Percentiles rank a stretch among this genome's conserved stretches.
These are phyloP conservation scores for Lamellibrachia columna DNA, from an alignment of 2,888 invertebrate genomes.

Conservation along the genomic window DNA sequence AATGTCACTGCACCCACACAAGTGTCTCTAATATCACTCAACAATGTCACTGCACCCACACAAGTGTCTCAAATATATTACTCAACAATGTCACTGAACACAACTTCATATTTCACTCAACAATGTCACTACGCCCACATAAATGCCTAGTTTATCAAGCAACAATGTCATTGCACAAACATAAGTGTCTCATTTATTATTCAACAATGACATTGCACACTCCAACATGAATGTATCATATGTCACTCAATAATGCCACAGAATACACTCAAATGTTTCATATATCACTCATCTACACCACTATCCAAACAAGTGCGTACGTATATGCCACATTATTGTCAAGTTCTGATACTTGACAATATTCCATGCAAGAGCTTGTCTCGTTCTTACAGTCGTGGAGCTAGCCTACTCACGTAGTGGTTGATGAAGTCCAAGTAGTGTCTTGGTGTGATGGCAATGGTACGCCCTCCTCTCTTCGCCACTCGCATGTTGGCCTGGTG, in stretches of 20 bases:
- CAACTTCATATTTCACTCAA: not conserved
- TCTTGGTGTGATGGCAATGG: conserved; percentile 96
- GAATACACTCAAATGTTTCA: no score
- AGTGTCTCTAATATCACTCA: not conserved
- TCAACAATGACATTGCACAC: no score
- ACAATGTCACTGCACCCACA: not conserved
- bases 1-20: not conserved
- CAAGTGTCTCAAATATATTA: not conserved
- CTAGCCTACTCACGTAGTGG: conserved; percentile 79
- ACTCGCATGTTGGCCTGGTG: conserved; percentile 92
- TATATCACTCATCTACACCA: no score
- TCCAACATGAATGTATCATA: no score
- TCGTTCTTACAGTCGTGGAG: no score
- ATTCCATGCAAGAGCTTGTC: no score
- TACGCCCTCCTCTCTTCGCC: conserved; percentile 88
- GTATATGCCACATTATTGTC: no score
- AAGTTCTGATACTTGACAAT: no score
- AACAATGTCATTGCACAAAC: not conserved
- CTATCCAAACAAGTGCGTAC: no score
- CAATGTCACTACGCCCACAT: not conserved
- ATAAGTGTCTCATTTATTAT: not conserved
- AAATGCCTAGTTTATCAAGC: not conserved
- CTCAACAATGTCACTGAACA: not conserved
- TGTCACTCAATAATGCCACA: no score
- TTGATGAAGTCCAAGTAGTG: conserved; percentile 99